phyloP scores from a whole-genome alignment of 2,888 invertebrate genomes.

The Hemistola chrysoprasaria region DNA sequence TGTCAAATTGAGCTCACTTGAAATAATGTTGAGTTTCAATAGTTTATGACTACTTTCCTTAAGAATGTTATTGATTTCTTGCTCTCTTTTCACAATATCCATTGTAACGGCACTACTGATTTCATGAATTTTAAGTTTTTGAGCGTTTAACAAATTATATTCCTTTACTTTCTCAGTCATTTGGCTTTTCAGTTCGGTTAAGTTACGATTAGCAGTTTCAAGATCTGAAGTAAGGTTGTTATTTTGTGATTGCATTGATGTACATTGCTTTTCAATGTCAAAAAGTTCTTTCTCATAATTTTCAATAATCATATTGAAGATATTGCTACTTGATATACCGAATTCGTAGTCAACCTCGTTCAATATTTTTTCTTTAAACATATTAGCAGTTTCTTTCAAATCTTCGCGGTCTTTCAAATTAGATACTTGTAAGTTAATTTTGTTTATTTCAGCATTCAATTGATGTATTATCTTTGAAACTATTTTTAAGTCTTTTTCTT shows the following conservation, averaged over 20 bases:
- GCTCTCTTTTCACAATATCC: slow-evolving; percentile 58
- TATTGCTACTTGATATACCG: slow-evolving; percentile 37
- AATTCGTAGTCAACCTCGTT: slow-evolving; percentile 53
- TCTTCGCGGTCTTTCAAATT: slow-evolving; percentile 17
- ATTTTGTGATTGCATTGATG: slow-evolving; percentile 38
- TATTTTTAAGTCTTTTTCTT: slow-evolving; percentile 37
- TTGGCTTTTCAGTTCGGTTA: slow-evolving; percentile 47
- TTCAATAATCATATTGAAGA: slow-evolving; percentile 48
- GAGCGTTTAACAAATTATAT: slow-evolving; percentile 47
- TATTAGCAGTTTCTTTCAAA: slow-evolving; percentile 33
- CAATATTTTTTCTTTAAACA: slow-evolving; percentile 54
- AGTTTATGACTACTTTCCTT: slow-evolving; percentile 46
- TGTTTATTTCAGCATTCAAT: slow-evolving; percentile 44
- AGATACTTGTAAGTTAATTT: slow-evolving; percentile 34
- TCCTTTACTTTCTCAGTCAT: slow-evolving; percentile 56
- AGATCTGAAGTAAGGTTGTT: slow-evolving; percentile 44
- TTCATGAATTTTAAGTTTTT: slow-evolving; percentile 61
- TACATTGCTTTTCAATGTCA: slow-evolving; percentile 29
- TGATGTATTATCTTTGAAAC: slow-evolving; percentile 39
- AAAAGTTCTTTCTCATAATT: slow-evolving; percentile 44
- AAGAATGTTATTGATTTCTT: slow-evolving; percentile 48
- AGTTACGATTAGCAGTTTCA: slow-evolving; percentile 43
- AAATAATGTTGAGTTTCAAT: slow-evolving; percentile 41
- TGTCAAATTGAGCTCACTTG: slow-evolving; percentile 35
- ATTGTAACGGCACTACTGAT: slow-evolving; percentile 63